phyloP scores from a whole-genome alignment of 2,797 vertebrate species.

The Leptatherina wallacei region DNA sequence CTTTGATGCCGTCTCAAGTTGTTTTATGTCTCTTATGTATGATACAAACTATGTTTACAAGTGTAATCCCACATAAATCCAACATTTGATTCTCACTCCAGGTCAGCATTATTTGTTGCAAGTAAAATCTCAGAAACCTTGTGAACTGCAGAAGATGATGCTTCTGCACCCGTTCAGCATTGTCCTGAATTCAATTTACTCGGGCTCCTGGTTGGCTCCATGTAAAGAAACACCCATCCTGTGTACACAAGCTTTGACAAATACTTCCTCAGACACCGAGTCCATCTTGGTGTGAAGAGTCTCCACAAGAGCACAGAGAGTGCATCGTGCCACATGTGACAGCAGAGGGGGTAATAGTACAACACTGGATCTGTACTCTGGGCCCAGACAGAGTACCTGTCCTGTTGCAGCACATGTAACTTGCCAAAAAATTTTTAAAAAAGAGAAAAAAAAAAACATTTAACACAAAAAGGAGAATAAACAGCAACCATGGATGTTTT shows the following conservation, averaged over 20 bases:
- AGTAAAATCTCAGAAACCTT: conserved; percentile 60
- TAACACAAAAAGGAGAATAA: conserved; percentile 19
- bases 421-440: conserved; percentile 48
- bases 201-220: conserved; percentile 47
- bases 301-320: conserved; percentile 45
- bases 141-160: conserved; percentile 39
- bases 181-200: conserved; percentile 63
- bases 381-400: conserved; percentile 71
- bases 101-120: conserved; percentile 49
- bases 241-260: conserved; percentile 46
- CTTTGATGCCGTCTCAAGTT: conserved; percentile 44
- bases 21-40: conserved; percentile 46
- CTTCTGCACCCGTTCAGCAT: conserved; percentile 35
- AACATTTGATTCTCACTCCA: conserved; percentile 48
- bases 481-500: conserved; percentile 56
- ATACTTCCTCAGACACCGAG: conserved; percentile 63
- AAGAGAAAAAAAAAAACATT: neutral
- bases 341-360: conserved; percentile 51
- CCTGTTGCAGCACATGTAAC: conserved; percentile 61
- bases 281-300: conserved; percentile 56
- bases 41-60: conserved; percentile 52
- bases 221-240: conserved; percentile 30
- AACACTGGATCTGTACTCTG: conserved; percentile 70
- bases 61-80: conserved; percentile 53
- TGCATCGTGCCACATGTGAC: conserved; percentile 11